Base-by-base conservation (phyloP, 2,113 vertebrate genomes). In the Nyctereutes procyonoides region DNA sequence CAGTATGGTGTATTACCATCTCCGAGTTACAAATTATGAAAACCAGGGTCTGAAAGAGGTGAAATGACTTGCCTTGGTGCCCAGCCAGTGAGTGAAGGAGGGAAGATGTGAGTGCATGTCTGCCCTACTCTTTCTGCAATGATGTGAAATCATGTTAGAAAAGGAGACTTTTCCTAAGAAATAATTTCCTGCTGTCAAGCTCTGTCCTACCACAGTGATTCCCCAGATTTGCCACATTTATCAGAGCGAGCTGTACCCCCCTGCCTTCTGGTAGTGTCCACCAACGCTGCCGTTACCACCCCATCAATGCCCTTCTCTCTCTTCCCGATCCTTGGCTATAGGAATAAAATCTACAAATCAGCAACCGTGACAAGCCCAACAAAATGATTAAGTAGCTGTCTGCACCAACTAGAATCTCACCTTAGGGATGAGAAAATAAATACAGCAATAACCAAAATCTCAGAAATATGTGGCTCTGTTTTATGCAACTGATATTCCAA, bases 341-440 rank as follows among this genome's bases (percentile, higher is more conserved):
- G 55, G 73, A 93, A 82, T 13, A 92, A 53, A 92, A 86, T 71
- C 43, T 87, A 55, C 92, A 92, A 86, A 35, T 19, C 71, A 67
- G 24, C 92, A 60, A 28, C 55, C 60, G 51, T 24, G 58, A 58
- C 55, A 86, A 96, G 51, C 55, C 53, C 93, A 53, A 17, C 0
- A 11, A 63, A 26, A 83, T 58, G 76, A 93, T 62, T 30, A 82
- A 60, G 80, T 26, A 91, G 85, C 88, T 81, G 80, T n/a, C 13
- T 88, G 43, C 32, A 81, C 58, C 76, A 38, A 60, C 69, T 73
- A 60, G 92, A 95, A 97, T 97, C 88, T 95, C 83, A 95, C 65
- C 95, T 91, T 4, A 35, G 58, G 85, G 69, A 60, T 43, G 94
- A 96, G 35, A 79, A 97, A 58, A 4, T 8, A 91, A 96, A 89